Base-by-base conservation (phyloP, 2,113 vertebrate species). In the Crypturellus undulatus region DNA sequence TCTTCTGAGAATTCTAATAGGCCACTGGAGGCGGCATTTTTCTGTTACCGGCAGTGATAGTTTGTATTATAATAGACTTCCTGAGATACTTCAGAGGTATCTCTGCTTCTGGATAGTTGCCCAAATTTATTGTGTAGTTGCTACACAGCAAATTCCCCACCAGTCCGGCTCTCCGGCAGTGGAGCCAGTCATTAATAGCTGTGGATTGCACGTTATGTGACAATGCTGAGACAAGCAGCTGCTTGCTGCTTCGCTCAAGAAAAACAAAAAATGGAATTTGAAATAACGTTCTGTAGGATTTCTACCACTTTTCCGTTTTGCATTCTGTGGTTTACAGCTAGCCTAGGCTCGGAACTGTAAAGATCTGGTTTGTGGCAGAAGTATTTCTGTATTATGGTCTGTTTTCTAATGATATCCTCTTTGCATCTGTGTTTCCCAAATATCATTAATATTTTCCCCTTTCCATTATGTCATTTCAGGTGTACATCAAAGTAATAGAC, bases 401-500 rank as follows among this genome's bases (percentile, higher is more conserved):
- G 9, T 40, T 75, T 90, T 89, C 83, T 79, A 52, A 83, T 72
- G 20, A 25, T 84, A 56, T 47, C 3, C 14, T 5, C 58, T 15
- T 56, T 89, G 63, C 3, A 30, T 72, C 34, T 70, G 12, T 71
- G 32, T 73, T 95, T 87, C 43, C 20, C 38, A 75, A 84, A 56
- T 78, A 49, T 78, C 26, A 64, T 82, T 47, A 43, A 58, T 58
- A 54, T 8, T 90, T 90, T 87, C 10, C 58, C 24, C 13, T 93
- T 84, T 54, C 63, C 3, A 3, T 87, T 92, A 40, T 95, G 52
- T 96, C 38, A 13, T 96, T 97, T 24, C 38, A 99, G 99, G 99
- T 99, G n/a, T 98, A 99, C 34, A 99, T 99, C 96, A 99, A 98
- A 91, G 98, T 99, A 81, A 99, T 99, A 79, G 99, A 99, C 92